Evolutionary conservation across 92 coral and sea anemone species (phyloP).

Genomic region (Bergia puertoricense): DNA sequence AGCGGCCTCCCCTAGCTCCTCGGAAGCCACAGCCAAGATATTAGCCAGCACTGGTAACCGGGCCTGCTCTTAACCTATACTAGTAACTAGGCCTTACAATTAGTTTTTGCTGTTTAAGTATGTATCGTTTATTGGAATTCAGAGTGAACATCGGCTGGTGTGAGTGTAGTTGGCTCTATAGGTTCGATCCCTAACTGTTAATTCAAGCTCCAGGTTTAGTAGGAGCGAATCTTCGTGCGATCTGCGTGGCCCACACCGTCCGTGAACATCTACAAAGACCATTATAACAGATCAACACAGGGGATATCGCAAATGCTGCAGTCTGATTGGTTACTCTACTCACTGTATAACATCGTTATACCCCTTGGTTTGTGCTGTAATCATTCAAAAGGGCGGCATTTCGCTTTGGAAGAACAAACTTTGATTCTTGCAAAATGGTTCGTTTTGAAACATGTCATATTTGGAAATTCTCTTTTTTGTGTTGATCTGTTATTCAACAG

Average conservation of each 20-base stretch:
- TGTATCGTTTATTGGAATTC: no score
- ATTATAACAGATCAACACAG: no score
- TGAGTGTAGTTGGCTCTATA: no score
- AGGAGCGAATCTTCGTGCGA: background rate
- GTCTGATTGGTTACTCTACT: background rate
- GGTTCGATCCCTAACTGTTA: background rate
- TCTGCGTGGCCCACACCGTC: background rate
- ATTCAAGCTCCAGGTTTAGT: background rate
- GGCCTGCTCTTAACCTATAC: background rate
- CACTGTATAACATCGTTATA: no score
- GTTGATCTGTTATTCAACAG: background rate
- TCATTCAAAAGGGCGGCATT: background rate
- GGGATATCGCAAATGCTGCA: background rate
- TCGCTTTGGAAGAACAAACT: background rate
- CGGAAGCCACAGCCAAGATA: conserved; percentile 8
- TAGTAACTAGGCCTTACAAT: background rate
- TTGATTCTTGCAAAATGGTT: no score
- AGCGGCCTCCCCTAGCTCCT: conserved; percentile 35
- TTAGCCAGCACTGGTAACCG: background rate
- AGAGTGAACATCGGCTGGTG: no score
- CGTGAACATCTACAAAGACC: background rate
- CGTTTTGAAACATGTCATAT: background rate
- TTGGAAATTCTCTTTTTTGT: background rate
- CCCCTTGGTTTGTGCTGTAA: background rate
- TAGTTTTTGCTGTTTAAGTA: no score